A percentile compares a stretch with the other conserved stretches of the same genome.
Conservation (phyloP, 2,113 vertebrate genomes). For the Geothlypis trichas region DNA sequence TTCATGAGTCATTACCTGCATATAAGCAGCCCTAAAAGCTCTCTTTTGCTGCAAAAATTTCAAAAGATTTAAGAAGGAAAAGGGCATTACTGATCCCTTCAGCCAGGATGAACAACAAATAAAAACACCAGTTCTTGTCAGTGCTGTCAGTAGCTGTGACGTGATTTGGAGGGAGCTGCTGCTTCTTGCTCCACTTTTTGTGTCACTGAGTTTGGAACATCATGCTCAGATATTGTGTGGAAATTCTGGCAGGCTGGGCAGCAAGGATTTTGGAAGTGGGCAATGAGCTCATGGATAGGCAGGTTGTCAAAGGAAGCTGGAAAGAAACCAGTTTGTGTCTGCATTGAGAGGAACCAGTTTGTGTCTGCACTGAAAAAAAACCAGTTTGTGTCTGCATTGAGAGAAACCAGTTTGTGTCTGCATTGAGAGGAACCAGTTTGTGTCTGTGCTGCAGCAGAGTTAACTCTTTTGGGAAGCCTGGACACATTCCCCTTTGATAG, state of each 20-base stretch:
- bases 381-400: too few relatives aligned
- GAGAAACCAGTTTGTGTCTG: neutral
- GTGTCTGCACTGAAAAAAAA: too few relatives aligned
- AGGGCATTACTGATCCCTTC: neutral
- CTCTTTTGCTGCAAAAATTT: neutral
- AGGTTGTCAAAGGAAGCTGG: neutral
- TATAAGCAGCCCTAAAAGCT: neutral
- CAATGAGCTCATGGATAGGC: neutral
- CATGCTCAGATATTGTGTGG: rapidly evolving
- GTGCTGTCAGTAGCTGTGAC: neutral
- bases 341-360: too few relatives aligned
- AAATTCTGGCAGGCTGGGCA: neutral
- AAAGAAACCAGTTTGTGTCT: neutral
- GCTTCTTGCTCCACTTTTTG: neutral
- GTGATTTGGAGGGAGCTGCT: neutral
- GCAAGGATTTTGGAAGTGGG: neutral
- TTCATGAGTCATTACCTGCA: neutral
- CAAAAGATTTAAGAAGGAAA: neutral
- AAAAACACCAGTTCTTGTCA: neutral
- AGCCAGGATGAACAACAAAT: neutral
- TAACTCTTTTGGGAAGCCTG: neutral
- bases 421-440: neutral
- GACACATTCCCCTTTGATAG: neutral
- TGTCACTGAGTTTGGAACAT: neutral
- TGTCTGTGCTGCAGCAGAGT: neutral